Base-by-base conservation (phyloP, 2,888 invertebrate species). In the Ashinkailepas kermadecensis region DNA sequence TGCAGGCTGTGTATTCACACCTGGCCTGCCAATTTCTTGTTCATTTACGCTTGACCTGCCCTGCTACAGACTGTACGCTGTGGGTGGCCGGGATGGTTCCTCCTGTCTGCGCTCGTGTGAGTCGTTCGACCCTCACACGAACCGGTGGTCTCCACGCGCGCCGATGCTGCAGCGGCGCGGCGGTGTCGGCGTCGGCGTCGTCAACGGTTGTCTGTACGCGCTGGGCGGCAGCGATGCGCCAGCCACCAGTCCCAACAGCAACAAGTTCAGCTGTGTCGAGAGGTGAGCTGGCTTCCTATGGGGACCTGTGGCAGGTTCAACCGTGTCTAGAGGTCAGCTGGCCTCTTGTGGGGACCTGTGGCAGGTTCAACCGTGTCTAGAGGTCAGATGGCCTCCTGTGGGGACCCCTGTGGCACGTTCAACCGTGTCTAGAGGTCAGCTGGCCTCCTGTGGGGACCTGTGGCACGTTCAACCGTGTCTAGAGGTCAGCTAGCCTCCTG, bases 181-280 rank as follows among this genome's bases (percentile, higher is more conserved):
- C 8, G 95, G 96, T 21, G 95, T 96, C 81, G 96, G 95, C 78
- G 95, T 95, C 39, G 94, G 95, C 82, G 95, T 95, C 0, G 92
- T 94, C 59, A 93, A 94, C 87, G 96, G 96, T 0, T 95, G 91
- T 87, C 89, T 97, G 81, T 97, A 96, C 88, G 97, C 96, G 2
- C 89, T 97, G 84, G 97, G 97, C 58, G 97, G 97, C 0, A 95
- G 97, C 88, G 97, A 97, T 88, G 95, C 96, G 15, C 96, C 97
- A 0, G 94, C 95, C 56, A 70, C 65, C 74, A 94, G 94, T 88
- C 94, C 94, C 0, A 91, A 92, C 82, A 94, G 95, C 8, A 91
- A 92, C 82, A 90, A 95, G 85, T 94, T 95, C 85, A 94, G 95
- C 85, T 96, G 95, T 86, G 95, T 96, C 21, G 96, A 97, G 89